Conservation (phyloP, 1,140 invertebrate species). For the Fopius arisanus region DNA sequence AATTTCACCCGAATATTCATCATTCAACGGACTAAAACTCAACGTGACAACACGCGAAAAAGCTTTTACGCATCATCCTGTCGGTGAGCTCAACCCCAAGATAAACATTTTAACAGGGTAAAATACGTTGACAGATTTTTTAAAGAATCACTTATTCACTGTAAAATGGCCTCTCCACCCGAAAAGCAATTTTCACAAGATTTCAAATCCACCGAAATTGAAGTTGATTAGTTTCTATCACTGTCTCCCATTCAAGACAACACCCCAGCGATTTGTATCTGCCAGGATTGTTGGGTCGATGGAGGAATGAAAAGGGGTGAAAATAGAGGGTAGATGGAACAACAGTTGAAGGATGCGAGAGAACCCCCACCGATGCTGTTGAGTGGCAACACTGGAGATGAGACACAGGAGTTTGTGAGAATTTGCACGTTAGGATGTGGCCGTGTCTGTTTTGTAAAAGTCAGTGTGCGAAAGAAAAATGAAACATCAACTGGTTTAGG, state of each 20-base stretch:
- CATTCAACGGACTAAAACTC: not conserved
- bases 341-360: not conserved
- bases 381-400: not conserved
- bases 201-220: not conserved
- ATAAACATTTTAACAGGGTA: not conserved
- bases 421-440: not conserved
- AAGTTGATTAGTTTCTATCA: not conserved
- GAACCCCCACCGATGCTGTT: not conserved
- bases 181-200: not conserved
- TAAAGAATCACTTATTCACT: not conserved
- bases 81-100: not conserved
- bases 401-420: not conserved
- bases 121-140: not conserved
- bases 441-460: not conserved
- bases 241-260: not conserved
- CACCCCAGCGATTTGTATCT: not conserved
- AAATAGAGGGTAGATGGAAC: not conserved
- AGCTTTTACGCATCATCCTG: not conserved
- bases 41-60: not conserved
- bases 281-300: not conserved
- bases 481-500: constrained; percentile 7
- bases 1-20: not conserved
- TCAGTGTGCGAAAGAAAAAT: constrained; percentile 24
- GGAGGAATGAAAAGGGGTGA: not conserved
- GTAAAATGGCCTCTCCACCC: not conserved